phyloP scores from a whole-genome alignment of 1,140 invertebrate genomes.

The Danaus melanippus region DNA sequence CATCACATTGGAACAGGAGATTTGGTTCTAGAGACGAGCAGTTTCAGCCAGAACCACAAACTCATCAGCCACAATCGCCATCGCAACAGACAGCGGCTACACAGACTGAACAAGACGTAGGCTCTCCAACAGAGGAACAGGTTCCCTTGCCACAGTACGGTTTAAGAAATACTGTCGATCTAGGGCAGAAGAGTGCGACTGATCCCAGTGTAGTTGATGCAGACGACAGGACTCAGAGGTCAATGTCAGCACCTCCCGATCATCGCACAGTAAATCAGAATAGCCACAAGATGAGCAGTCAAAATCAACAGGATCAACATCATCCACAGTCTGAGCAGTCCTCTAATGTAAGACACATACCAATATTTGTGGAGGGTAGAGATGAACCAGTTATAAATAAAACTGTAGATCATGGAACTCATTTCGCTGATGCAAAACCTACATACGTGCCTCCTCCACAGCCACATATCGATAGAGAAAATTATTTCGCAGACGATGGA shows the following conservation, averaged over 20 bases:
- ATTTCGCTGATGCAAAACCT: constrained; percentile 56
- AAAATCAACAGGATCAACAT: constrained; percentile 42
- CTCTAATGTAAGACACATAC: constrained; percentile 82
- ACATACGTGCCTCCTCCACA: constrained; percentile 46
- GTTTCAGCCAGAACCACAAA: constrained; percentile 23
- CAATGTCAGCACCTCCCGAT: constrained; percentile 79
- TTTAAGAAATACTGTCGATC: constrained; percentile 82
- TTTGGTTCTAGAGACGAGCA: constrained; percentile 54
- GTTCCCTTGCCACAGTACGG: constrained; percentile 77
- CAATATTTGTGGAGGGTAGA: constrained; percentile 88
- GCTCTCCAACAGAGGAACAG: constrained; percentile 36
- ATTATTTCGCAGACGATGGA: constrained; percentile 56
- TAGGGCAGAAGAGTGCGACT: constrained; percentile 78
- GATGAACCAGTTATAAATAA: constrained; percentile 81
- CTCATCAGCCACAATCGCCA: constrained; percentile 35
- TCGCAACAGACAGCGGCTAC: constrained; percentile 63
- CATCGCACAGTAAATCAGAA: constrained; percentile 46
- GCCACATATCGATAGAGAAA: constrained; percentile 57
- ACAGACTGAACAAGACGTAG: constrained; percentile 62
- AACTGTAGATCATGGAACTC: constrained; percentile 50
- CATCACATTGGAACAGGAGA: constrained; percentile 67
- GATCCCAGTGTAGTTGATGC: constrained; percentile 70
- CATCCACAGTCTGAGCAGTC: constrained; percentile 37
- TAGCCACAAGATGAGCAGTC: constrained; percentile 59
- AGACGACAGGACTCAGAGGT: constrained; percentile 75